Evolutionary conservation across 1,140 invertebrate genomes (phyloP).

Genomic region (Drusus annulatus): DNA sequence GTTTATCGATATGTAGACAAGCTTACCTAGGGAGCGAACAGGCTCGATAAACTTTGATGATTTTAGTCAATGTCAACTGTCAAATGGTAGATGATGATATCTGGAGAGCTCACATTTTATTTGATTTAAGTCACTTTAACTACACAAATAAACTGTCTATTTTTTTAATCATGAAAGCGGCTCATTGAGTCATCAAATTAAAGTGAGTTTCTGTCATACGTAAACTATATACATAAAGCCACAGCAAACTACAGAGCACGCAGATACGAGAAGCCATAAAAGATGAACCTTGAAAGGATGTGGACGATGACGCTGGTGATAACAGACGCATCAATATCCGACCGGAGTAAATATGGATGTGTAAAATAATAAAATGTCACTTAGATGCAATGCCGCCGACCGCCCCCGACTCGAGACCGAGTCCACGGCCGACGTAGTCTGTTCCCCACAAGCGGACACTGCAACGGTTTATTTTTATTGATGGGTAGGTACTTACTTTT

Average conservation of each 20-base stretch:
- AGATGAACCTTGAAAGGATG: neutral
- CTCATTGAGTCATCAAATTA: neutral
- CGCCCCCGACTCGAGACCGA: neutral
- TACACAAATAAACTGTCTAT: too few species aligned
- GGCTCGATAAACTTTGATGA: too few species aligned
- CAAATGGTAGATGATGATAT: too few species aligned
- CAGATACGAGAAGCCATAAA: neutral
- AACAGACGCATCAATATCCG: constrained; percentile 11
- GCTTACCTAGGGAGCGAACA: too few species aligned
- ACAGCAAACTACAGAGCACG: too few species aligned
- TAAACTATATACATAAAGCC: too few species aligned
- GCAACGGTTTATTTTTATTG: neutral
- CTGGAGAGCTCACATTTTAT: too few species aligned
- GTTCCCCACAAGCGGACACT: neutral
- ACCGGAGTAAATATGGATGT: constrained; percentile 26
- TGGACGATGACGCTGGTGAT: constrained; percentile 2
- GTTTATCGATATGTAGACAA: too few species aligned
- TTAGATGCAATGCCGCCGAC: constrained; percentile 10
- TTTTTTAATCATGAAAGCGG: neutral
- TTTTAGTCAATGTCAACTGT: too few species aligned
- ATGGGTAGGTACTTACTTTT: too few species aligned
- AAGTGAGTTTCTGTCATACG: too few species aligned
- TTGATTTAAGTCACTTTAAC: too few species aligned
- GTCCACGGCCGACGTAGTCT: neutral
- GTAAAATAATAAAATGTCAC: constrained; percentile 53